A percentile compares a stretch with the other conserved stretches of the same genome.
These are phyloP conservation scores for Maconellicoccus hirsutus DNA, from an alignment of 1,140 invertebrate species.

Conservation along the genomic window DNA sequence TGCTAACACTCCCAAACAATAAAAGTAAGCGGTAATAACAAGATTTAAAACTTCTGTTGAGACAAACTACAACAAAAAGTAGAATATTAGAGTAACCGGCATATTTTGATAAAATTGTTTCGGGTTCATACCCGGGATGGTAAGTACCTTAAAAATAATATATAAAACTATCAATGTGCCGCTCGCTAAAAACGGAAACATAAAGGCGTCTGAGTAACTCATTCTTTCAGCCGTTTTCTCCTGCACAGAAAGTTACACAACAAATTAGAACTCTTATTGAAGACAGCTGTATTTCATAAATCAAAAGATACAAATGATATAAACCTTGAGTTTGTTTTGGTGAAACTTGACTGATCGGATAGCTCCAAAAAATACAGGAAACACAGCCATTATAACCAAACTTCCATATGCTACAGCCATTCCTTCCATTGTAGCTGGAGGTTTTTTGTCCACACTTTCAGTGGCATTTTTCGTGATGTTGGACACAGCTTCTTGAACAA, in stretches of 20 bases:
- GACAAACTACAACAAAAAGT: conserved; percentile 69
- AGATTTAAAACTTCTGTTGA: conserved; percentile 95
- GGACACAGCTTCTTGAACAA: conserved; percentile 37
- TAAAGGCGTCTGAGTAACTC: conserved; percentile 87
- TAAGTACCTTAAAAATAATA: conserved; percentile 60
- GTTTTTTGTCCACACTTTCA: conserved; percentile 44
- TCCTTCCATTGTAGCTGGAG: conserved; percentile 79
- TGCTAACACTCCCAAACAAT: conserved; percentile 85
- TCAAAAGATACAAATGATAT: conserved; percentile 29
- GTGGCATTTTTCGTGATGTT: conserved; percentile 43
- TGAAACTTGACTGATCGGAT: conserved; percentile 87
- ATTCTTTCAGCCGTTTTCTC: conserved; percentile 84
- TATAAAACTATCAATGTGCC: conserved; percentile 84
- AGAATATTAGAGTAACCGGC: conserved; percentile 22
- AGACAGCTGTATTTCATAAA: too few species aligned
- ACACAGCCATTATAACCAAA: conserved; percentile 86
- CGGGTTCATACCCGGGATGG: not conserved
- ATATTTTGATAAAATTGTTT: not conserved
- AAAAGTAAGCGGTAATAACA: conserved; percentile 87
- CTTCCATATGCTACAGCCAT: conserved; percentile 88
- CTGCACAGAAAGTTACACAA: too few species aligned
- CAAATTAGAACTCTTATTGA: too few species aligned
- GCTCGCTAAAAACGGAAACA: conserved; percentile 93
- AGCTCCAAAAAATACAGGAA: conserved; percentile 90
- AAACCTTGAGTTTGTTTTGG: conserved; percentile 38